Base-by-base conservation (phyloP, 30 jellyfish, hydroid and myxozoan genomes). In the Aurelia sp. region DNA sequence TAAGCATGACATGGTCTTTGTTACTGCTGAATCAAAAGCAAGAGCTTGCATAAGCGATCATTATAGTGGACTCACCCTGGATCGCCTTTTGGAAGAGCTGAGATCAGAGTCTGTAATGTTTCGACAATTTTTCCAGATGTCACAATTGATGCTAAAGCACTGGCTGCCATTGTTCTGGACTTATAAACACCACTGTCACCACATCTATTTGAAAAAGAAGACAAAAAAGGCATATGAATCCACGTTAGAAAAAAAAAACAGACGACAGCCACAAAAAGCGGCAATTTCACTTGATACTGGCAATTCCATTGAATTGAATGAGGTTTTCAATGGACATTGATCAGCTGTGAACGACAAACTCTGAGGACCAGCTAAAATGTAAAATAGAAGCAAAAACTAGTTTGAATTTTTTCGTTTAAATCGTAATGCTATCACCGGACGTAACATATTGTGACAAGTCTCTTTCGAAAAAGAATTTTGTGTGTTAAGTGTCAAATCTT, bases 151-250 rank as follows among this genome's bases (percentile, higher is more conserved):
- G 75, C 76, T 48, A 92, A 63, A 3, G 98, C 97, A 23, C 86
- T 76, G 6, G 98, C 98, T 9, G 98, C 96, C 95, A 92, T 86
- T 18, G 87, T 73, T 47, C 98, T 83, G 0, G 94, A 86, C 76
- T 92, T 92, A 84, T 87, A 76, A 31, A 92, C 96, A 22, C 96
- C 71, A 71, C 97, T 79, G 4, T 51, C 73, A 18, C 96, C 91
- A 52, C 97, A 92, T 47, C 98, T 92, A 65, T 41, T 44, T 31
- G 21, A 3, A 55, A 33, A 20, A 52, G 48, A 9, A 9, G 15
- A 44, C 15, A 44, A 44, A 8, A 6, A 6, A 9, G 55, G 10
- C 55, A 2, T 16, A 5, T 44, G 15, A 9, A 9, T 44, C 1
- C 1, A 44, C 8, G 15, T 7, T 4, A 3, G 52, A 8, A 41